Conservation (phyloP, 1,140 invertebrate genomes). For the Thaumetopoea pityocampa region DNA sequence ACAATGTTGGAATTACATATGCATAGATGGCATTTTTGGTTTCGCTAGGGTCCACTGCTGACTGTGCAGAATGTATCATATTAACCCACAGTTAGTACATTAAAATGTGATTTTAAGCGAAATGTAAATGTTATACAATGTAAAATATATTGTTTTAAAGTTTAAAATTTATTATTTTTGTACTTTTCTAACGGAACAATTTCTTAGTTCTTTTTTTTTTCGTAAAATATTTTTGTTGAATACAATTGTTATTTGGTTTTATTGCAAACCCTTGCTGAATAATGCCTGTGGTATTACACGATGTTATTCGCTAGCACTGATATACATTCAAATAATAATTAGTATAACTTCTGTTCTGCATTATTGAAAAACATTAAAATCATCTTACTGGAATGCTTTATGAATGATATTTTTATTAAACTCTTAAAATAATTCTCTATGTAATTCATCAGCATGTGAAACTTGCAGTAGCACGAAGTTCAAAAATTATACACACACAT, state of each 20-base stretch:
- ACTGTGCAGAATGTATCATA: slow-evolving; percentile 12
- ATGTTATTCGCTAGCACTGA: no score
- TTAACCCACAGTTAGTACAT: slow-evolving; percentile 16
- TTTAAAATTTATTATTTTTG: slow-evolving; percentile 53
- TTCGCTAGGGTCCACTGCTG: slow-evolving; percentile 2
- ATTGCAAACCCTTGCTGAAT: slow-evolving; percentile 18
- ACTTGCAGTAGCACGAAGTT: no score
- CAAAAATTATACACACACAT: no score
- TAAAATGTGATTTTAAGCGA: slow-evolving; percentile 39
- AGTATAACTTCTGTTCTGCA: no score
- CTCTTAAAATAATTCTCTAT: no score
- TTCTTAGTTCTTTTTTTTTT: slow-evolving; percentile 35
- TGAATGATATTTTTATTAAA: no score
- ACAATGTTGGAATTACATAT: no score
- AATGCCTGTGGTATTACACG: not conserved
- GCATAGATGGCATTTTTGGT: slow-evolving; percentile 6
- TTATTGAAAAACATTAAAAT: no score
- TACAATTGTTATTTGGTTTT: slow-evolving; percentile 28
- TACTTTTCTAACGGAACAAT: slow-evolving; percentile 41
- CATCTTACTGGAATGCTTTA: no score
- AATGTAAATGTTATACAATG: slow-evolving; percentile 41
- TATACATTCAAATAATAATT: no score
- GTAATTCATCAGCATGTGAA: no score
- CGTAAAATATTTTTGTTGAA: slow-evolving; percentile 50
- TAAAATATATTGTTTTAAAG: slow-evolving; percentile 56